These are phyloP conservation scores for Myiotriccus ornatus DNA, from an alignment of 2,797 vertebrate species.

Conservation along the genomic window DNA sequence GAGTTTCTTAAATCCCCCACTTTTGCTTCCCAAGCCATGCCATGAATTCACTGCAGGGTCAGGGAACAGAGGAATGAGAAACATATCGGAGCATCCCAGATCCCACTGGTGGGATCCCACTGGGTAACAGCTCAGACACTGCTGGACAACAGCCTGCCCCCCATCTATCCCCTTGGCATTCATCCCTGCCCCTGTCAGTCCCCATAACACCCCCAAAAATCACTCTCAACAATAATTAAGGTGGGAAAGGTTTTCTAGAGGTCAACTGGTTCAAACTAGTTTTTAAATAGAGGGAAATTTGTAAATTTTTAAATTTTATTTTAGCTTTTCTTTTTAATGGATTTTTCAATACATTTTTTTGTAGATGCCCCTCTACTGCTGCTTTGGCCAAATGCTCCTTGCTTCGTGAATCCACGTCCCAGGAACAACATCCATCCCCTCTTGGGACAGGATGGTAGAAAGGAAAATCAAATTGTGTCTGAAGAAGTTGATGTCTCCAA, in stretches of 20 bases:
- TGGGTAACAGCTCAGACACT: neutral
- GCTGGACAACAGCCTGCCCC: neutral
- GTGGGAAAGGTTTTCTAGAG: neutral
- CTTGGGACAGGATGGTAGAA: neutral
- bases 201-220: neutral
- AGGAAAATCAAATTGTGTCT: neutral
- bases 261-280: neutral
- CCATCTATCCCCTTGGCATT: fast-evolving
- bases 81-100: neutral
- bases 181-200: neutral
- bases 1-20: neutral
- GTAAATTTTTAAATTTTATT: neutral
- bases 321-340: neutral
- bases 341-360: neutral
- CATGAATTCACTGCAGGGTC: neutral
- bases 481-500: neutral
- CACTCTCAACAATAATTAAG: neutral
- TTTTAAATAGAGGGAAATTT: neutral
- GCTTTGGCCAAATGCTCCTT: neutral
- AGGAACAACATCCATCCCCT: neutral
- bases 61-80: neutral
- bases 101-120: neutral
- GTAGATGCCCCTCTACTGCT: neutral
- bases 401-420: neutral
- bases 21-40: neutral